Evolutionary conservation across 2,113 vertebrate genomes (phyloP).

Genomic region (Ceyx cyanopectus): DNA sequence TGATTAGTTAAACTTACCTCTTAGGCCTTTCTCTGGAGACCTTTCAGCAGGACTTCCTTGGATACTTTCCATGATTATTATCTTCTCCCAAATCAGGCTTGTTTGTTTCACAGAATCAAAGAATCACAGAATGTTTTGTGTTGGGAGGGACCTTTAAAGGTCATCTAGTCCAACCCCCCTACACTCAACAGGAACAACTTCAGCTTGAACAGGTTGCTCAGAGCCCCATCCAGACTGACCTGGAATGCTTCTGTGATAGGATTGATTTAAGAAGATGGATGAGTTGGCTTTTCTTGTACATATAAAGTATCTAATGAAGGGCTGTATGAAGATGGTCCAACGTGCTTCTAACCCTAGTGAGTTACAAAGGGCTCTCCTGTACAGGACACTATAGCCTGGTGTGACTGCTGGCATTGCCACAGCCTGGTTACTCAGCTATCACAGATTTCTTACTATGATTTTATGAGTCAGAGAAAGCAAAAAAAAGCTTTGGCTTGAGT

Average conservation of each 20-base stretch:
- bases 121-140: background rate
- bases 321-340: background rate
- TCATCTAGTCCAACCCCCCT: background rate
- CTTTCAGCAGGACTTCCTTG: too few relatives aligned
- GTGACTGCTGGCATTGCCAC: background rate
- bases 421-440: background rate
- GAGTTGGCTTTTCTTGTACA: fast-evolving
- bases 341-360: fast-evolving
- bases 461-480: background rate
- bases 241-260: background rate
- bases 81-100: too few relatives aligned
- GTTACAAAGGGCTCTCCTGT: fast-evolving
- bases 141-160: background rate
- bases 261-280: background rate
- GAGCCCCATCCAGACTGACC: too few relatives aligned
- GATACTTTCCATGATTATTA: too few relatives aligned
- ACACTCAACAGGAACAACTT: background rate
- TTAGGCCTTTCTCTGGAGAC: too few relatives aligned
- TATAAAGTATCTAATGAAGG: background rate
- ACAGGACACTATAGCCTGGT: background rate
- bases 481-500: background rate
- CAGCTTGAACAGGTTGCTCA: background rate
- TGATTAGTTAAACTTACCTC: too few relatives aligned
- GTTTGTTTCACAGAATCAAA: background rate
- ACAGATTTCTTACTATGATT: background rate